A percentile compares a stretch with the other conserved stretches of the same genome.
These are phyloP conservation scores for Pasiphila rectangulata DNA, from an alignment of 2,888 invertebrate genomes.

Conservation along the genomic window DNA sequence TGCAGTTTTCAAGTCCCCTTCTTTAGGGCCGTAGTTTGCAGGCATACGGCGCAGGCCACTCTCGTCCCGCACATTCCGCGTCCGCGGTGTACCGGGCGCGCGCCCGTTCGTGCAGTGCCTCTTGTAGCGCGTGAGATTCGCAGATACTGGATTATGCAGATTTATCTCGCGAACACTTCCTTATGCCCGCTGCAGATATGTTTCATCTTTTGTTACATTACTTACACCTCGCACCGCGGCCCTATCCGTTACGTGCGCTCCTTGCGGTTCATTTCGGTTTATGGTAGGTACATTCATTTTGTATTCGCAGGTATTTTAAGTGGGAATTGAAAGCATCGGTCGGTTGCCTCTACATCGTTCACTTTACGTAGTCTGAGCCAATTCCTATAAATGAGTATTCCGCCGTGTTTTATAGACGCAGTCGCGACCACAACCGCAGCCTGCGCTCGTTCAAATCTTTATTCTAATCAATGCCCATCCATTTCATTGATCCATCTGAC, in stretches of 20 bases:
- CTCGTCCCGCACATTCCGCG: too few species aligned
- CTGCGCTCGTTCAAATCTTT: not conserved
- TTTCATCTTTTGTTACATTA: conserved; percentile 13
- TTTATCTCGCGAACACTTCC: conserved; percentile 20
- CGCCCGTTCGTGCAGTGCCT: too few species aligned
- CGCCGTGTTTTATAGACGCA: too few species aligned
- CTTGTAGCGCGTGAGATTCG: conserved; percentile 14
- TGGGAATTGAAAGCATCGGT: too few species aligned
- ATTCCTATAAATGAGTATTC: not conserved
- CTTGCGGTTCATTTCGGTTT: too few species aligned
- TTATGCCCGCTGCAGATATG: conserved; percentile 1
- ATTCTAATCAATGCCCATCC: conserved; percentile 5
- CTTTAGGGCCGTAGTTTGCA: too few species aligned
- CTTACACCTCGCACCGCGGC: not conserved
- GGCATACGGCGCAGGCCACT: too few species aligned
- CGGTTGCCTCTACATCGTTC: too few species aligned
- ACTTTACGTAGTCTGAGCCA: not conserved
- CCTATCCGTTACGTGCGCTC: not conserved
- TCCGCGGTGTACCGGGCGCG: too few species aligned
- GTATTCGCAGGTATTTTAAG: too few species aligned
- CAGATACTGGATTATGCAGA: conserved; percentile 13
- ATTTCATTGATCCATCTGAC: not conserved
- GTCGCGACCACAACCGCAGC: conserved; percentile 5
- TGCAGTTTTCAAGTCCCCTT: too few species aligned
- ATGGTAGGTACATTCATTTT: too few species aligned